phyloP scores from a whole-genome alignment of 2,888 invertebrate species.

The Dascillus cervinus region DNA sequence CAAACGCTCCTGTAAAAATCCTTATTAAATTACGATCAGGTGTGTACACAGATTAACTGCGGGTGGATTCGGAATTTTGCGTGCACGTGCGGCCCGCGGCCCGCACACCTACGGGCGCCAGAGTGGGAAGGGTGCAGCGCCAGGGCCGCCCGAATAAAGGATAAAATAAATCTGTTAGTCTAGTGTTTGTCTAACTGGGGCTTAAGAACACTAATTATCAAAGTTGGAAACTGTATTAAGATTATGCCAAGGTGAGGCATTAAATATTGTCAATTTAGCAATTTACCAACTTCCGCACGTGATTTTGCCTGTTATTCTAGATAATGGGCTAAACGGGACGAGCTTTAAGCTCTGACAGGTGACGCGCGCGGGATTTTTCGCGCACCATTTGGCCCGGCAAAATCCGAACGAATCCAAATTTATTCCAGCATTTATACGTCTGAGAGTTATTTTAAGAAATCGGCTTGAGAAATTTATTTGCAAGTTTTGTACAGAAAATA shows the following conservation, averaged over 20 bases:
- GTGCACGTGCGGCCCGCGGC: conserved; percentile 4
- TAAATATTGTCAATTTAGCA: conserved; percentile 46
- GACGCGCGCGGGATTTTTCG: too few relatives aligned
- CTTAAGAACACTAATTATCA: conserved; percentile 45
- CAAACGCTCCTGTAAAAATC: conserved; percentile 22
- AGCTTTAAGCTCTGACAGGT: conserved; percentile 38
- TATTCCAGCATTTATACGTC: conserved; percentile 12
- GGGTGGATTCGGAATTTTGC: conserved; percentile 7
- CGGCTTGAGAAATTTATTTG: too few relatives aligned
- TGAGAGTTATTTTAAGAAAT: conserved; percentile 21
- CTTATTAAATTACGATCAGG: conserved; percentile 27
- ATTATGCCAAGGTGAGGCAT: conserved; percentile 39
- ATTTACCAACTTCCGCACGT: conserved; percentile 39
- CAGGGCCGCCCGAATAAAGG: conserved; percentile 21
- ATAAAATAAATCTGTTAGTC: conserved; percentile 39
- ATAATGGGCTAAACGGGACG: conserved; percentile 42
- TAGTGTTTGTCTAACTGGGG: conserved; percentile 42
- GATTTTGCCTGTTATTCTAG: conserved; percentile 41
- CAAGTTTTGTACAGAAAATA: too few relatives aligned
- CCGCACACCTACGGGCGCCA: conserved; percentile 1
- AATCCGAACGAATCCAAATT: too few relatives aligned
- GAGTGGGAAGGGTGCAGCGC: conserved; percentile 5
- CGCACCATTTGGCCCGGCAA: too few relatives aligned
- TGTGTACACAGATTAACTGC: conserved; percentile 25
- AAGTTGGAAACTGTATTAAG: conserved; percentile 46